Conservation (phyloP, 2,888 invertebrate species). For the Pollenia angustigena region DNA sequence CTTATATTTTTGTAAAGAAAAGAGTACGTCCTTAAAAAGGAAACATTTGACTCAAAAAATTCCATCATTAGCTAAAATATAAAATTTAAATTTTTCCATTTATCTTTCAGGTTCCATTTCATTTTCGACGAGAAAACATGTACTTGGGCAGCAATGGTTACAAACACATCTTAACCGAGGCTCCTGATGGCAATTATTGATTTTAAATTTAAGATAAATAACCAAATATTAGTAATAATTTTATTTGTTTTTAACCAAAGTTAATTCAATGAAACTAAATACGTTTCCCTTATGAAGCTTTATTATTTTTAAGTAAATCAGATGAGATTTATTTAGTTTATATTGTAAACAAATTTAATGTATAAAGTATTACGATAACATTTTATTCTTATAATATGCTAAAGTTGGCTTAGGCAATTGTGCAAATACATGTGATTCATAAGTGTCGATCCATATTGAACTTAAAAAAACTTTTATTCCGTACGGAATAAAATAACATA, state of each 20-base stretch:
- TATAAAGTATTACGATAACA: too few relatives aligned
- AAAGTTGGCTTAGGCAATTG: too few relatives aligned
- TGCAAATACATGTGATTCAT: too few relatives aligned
- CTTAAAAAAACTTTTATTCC: too few relatives aligned
- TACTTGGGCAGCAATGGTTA: constrained; percentile 83
- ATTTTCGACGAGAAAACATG: constrained; percentile 84
- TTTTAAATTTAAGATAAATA: constrained; percentile 9
- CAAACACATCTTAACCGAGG: constrained; percentile 82
- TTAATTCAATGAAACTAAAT: background rate
- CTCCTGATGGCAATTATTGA: constrained; percentile 80
- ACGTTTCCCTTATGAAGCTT: background rate
- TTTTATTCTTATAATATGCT: too few relatives aligned
- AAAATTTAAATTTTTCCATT: background rate
- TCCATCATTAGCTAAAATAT: background rate
- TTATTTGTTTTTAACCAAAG: constrained; percentile 12
- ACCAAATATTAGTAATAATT: background rate
- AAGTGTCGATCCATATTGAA: too few relatives aligned
- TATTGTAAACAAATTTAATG: background rate
- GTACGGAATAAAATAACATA: too few relatives aligned
- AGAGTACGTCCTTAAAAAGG: too few relatives aligned
- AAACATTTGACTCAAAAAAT: too few relatives aligned
- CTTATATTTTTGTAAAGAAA: too few relatives aligned
- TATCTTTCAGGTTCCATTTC: constrained; percentile 81
- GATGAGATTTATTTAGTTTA: too few relatives aligned
- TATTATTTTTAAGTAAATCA: too few relatives aligned